Evolutionary conservation across 2,888 invertebrate genomes (phyloP).

Genomic region (Lasioglossum villosulum): DNA sequence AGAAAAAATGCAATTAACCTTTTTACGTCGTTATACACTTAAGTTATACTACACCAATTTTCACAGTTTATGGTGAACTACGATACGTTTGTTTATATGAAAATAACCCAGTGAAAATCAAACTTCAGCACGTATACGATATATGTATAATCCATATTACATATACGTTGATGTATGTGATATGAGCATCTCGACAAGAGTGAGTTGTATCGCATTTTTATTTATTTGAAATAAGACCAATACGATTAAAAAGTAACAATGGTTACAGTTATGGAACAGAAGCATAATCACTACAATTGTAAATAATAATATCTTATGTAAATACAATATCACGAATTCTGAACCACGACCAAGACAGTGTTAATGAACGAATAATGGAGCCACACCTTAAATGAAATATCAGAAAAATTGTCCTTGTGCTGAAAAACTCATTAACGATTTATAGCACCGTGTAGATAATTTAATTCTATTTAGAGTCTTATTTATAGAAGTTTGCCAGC

Average conservation of each 20-base stretch:
- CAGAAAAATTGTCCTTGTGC: slow-evolving; percentile 7
- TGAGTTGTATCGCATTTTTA: slow-evolving; percentile 15
- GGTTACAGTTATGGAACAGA: slow-evolving; percentile 30
- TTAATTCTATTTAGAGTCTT: background rate
- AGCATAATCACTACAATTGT: slow-evolving; percentile 50
- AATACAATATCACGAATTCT: slow-evolving; percentile 34
- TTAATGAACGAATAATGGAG: background rate
- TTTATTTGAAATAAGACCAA: slow-evolving; percentile 38
- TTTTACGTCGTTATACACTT: slow-evolving; percentile 34
- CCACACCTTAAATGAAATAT: background rate
- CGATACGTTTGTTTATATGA: slow-evolving; percentile 34
- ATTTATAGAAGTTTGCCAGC: slow-evolving; percentile 13
- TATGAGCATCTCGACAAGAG: slow-evolving; percentile 7
- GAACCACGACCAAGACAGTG: background rate
- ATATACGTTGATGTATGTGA: slow-evolving; percentile 20
- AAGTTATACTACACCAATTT: slow-evolving; percentile 29
- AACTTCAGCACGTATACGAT: slow-evolving; percentile 28
- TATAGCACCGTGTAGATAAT: background rate
- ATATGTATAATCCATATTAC: background rate
- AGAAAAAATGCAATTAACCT: background rate
- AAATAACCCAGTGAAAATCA: background rate
- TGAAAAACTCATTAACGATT: slow-evolving; percentile 15
- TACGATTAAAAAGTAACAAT: slow-evolving; percentile 25
- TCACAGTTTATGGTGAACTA: slow-evolving; percentile 6
- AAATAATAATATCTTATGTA: slow-evolving; percentile 49